A percentile compares a stretch with the other conserved stretches of the same genome.
phyloP scores from a whole-genome alignment of 2,888 invertebrate genomes.

The Steinernema carpocapsae region DNA sequence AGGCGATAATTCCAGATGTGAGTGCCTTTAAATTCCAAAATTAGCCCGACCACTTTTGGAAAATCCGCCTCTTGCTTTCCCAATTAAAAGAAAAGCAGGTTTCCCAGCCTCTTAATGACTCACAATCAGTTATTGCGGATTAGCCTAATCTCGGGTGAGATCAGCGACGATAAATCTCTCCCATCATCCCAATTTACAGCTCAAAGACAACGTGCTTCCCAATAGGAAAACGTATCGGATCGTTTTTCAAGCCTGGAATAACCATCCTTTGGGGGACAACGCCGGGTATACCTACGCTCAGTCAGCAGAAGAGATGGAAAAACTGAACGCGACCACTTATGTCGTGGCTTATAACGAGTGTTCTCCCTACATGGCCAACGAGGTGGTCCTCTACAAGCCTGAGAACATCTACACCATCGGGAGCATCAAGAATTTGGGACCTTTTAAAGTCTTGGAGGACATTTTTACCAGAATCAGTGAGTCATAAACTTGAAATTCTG shows the following conservation, averaged over 20 bases:
- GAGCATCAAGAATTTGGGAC: not conserved
- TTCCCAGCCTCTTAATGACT: too few relatives aligned
- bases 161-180: too few relatives aligned
- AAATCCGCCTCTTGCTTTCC: too few relatives aligned
- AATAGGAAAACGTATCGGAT: not conserved
- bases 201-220: constrained; percentile 6
- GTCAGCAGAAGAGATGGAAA: constrained; percentile 2
- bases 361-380: constrained; percentile 15
- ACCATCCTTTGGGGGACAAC: constrained; percentile 5
- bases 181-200: too few relatives aligned
- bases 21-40: not conserved
- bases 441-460: constrained; percentile 4
- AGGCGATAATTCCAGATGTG: constrained; percentile 7
- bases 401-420: constrained; percentile 23
- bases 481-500: not conserved
- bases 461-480: not conserved
- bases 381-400: constrained; percentile 1
- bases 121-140: too few relatives aligned
- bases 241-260: constrained; percentile 11
- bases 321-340: not conserved
- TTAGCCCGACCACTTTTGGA: too few relatives aligned
- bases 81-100: not conserved
- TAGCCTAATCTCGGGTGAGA: too few relatives aligned
- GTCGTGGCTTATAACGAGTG: constrained; percentile 7
- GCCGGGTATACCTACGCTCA: not conserved